A percentile compares a stretch with the other conserved stretches of the same genome.
phyloP scores from a whole-genome alignment of 1,140 invertebrate species.

The Microplitis demolitor region DNA sequence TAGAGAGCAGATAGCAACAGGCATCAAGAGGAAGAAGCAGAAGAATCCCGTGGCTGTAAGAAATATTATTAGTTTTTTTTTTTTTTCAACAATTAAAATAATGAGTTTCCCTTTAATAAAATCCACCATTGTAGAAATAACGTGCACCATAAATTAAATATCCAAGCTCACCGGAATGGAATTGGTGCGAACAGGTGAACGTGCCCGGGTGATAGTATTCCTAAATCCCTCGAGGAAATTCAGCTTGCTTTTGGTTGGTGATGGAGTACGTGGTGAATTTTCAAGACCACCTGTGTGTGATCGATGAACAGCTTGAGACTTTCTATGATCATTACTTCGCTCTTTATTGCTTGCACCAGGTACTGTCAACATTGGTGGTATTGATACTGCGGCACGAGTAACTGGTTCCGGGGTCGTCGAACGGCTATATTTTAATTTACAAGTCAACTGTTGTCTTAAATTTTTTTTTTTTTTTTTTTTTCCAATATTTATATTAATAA shows the following conservation, averaged over 20 bases:
- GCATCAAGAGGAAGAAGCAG: slow-evolving; percentile 57
- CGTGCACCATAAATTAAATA: background rate
- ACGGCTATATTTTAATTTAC: slow-evolving; percentile 43
- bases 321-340: slow-evolving; percentile 47
- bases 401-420: slow-evolving; percentile 47
- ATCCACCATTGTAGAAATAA: background rate
- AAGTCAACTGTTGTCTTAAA: background rate
- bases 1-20: slow-evolving; percentile 56
- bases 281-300: slow-evolving; percentile 53
- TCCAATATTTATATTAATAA: too few relatives aligned
- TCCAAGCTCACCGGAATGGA: slow-evolving; percentile 53
- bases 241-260: slow-evolving; percentile 68
- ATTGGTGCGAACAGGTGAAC: slow-evolving; percentile 55
- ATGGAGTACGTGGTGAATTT: slow-evolving; percentile 55
- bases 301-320: slow-evolving; percentile 55
- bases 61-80: slow-evolving; percentile 18
- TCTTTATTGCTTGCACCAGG: slow-evolving; percentile 41
- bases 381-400: slow-evolving; percentile 45
- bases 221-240: slow-evolving; percentile 68
- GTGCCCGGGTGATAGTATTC: slow-evolving; percentile 61
- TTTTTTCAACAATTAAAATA: background rate
- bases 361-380: slow-evolving; percentile 42
- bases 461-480: too few relatives aligned
- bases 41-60: slow-evolving; percentile 55
- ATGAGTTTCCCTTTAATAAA: background rate